Percentiles rank a stretch among this genome's conserved stretches.
phyloP scores from a whole-genome alignment of 23 tunicate genomes.

The Pegea sp. region DNA sequence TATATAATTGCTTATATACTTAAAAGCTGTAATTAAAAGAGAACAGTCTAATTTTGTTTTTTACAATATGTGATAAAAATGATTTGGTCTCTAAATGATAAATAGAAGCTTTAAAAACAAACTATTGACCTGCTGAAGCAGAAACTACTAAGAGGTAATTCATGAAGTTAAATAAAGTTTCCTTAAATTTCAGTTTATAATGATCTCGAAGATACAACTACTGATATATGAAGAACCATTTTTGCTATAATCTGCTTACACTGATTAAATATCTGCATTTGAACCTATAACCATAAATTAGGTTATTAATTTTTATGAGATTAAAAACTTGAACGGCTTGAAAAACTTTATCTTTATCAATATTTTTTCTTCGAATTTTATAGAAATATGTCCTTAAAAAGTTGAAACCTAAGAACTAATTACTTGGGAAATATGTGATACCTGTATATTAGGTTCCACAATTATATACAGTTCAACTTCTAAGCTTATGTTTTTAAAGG shows the following conservation, averaged over 20 bases:
- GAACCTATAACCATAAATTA: too few relatives aligned
- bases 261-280: too few relatives aligned
- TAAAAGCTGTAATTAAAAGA: too few relatives aligned
- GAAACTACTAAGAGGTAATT: conserved; percentile 42
- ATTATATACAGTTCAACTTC: conserved; percentile 79
- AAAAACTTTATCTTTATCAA: background rate
- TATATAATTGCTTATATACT: too few relatives aligned
- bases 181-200: conserved; percentile 23
- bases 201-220: conserved; percentile 21
- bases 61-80: too few relatives aligned
- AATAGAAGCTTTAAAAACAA: too few relatives aligned
- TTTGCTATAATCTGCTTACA: too few relatives aligned
- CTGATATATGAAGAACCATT: conserved; percentile 56
- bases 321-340: too few relatives aligned
- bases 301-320: too few relatives aligned
- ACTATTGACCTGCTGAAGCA: conserved; percentile 25
- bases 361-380: background rate
- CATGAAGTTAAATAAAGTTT: conserved; percentile 33
- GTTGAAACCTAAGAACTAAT: conserved; percentile 49
- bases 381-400: conserved; percentile 94
- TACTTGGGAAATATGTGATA: conserved; percentile 25
- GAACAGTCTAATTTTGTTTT: too few relatives aligned
- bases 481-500: conserved; percentile 58
- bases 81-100: too few relatives aligned
- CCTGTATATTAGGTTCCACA: conserved; percentile 19